Percentiles rank a stretch among this genome's conserved stretches.
phyloP scores from a whole-genome alignment of 1,140 invertebrate species.

The Matsumurasca onukii region DNA sequence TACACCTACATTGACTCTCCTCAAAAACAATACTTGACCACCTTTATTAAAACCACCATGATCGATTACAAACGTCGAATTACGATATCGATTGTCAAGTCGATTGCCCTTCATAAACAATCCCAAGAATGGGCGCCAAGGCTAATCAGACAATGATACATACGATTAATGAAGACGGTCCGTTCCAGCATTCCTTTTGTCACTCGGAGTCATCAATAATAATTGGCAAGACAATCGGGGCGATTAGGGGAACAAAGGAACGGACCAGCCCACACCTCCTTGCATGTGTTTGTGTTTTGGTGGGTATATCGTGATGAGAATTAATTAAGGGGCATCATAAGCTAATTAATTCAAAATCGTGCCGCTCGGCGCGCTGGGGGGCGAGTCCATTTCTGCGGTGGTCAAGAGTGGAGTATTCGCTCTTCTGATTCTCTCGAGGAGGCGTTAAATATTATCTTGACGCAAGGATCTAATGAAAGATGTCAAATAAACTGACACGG shows the following conservation, averaged over 20 bases:
- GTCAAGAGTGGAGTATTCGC: too few species aligned
- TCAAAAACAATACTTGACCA: too few species aligned
- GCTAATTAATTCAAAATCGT: conserved; percentile 17
- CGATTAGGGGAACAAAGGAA: conserved; percentile 20
- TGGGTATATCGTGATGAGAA: conserved; percentile 14
- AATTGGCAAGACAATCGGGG: conserved; percentile 22
- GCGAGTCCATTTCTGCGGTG: conserved; percentile 1
- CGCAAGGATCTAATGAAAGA: too few species aligned
- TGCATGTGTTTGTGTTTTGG: background rate
- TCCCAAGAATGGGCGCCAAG: background rate
- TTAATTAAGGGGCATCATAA: conserved; percentile 18
- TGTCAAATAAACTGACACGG: too few species aligned
- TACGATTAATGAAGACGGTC: conserved; percentile 23
- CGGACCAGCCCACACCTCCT: conserved; percentile 10
- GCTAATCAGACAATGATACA: background rate
- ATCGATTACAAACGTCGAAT: background rate
- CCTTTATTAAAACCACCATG: background rate
- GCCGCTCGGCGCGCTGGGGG: conserved; percentile 9
- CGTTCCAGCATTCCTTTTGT: conserved; percentile 18
- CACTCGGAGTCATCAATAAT: conserved; percentile 20
- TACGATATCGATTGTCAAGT: too few species aligned
- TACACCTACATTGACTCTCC: too few species aligned
- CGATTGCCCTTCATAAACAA: background rate
- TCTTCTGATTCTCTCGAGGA: too few species aligned
- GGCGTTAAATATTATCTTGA: too few species aligned